phyloP scores from a whole-genome alignment of 2,797 vertebrate species.

The Prunella strophiata region DNA sequence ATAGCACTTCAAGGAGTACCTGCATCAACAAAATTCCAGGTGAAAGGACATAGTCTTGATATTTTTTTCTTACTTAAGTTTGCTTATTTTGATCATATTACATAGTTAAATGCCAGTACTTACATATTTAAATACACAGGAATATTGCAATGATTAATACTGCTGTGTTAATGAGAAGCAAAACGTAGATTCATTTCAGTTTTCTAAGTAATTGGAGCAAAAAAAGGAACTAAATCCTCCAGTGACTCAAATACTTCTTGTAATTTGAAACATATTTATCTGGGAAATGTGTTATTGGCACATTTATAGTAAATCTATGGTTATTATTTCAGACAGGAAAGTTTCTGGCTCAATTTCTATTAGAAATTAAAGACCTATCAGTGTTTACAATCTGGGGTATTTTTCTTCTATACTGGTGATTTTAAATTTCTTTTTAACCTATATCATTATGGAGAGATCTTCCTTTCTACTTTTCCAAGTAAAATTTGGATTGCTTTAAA shows the following conservation, averaged over 20 bases:
- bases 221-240: slow-evolving; percentile 32
- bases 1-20: neutral
- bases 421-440: neutral
- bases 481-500: neutral
- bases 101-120: slow-evolving; percentile 29
- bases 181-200: slow-evolving; percentile 58
- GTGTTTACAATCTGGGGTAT: slow-evolving; percentile 21
- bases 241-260: slow-evolving; percentile 29
- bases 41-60: neutral
- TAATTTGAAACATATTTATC: slow-evolving; percentile 58
- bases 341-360: slow-evolving; percentile 33
- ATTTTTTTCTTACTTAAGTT: neutral
- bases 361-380: slow-evolving; percentile 50
- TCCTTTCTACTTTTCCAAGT: neutral
- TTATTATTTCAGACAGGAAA: slow-evolving; percentile 60
- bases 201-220: slow-evolving; percentile 64
- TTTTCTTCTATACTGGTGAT: slow-evolving; percentile 24
- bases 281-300: slow-evolving; percentile 59
- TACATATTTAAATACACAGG: neutral
- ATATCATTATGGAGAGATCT: neutral
- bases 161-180: slow-evolving; percentile 62
- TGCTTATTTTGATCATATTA: slow-evolving; percentile 29
- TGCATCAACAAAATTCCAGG: slow-evolving; percentile 11
- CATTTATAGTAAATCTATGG: slow-evolving; percentile 37
- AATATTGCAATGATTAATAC: slow-evolving; percentile 41